These are phyloP conservation scores for Pteria penguin DNA, from an alignment of 2,888 invertebrate species.

Conservation along the genomic window DNA sequence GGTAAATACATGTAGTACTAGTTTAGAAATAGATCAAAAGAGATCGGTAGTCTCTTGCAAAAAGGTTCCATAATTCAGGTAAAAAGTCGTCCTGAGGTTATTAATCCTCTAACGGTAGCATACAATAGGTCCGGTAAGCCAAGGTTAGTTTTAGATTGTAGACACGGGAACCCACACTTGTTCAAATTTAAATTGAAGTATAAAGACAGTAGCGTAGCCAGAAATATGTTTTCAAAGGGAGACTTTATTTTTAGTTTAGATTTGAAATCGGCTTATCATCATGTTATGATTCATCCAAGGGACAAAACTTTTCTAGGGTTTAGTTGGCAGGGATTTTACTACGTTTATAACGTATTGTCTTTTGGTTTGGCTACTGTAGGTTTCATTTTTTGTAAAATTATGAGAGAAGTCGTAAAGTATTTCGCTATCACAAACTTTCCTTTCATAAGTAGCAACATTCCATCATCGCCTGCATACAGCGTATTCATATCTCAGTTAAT, in stretches of 20 bases:
- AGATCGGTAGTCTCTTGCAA: constrained; percentile 31
- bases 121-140: constrained; percentile 36
- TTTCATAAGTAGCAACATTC: no score
- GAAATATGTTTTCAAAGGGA: constrained; percentile 8
- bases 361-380: constrained; percentile 30
- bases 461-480: no score
- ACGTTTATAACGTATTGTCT: constrained; percentile 25
- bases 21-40: no score
- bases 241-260: constrained; percentile 25
- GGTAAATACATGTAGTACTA: no score
- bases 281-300: constrained; percentile 1
- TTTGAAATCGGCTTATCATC: constrained; percentile 31
- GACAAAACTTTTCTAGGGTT: constrained; percentile 8
- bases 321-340: constrained; percentile 20
- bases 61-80: constrained; percentile 38
- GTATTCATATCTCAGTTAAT: no score
- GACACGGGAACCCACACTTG: no score
- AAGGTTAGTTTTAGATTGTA: constrained; percentile 41
- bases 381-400: constrained; percentile 27
- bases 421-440: no score
- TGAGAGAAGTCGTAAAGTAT: no score
- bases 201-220: neutral
- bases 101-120: constrained; percentile 45
- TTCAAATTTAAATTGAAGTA: constrained; percentile 1
- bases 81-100: constrained; percentile 21